A percentile compares a stretch with the other conserved stretches of the same genome.
Conservation (phyloP, 2,888 invertebrate species). For the Drosophila lutescens region DNA sequence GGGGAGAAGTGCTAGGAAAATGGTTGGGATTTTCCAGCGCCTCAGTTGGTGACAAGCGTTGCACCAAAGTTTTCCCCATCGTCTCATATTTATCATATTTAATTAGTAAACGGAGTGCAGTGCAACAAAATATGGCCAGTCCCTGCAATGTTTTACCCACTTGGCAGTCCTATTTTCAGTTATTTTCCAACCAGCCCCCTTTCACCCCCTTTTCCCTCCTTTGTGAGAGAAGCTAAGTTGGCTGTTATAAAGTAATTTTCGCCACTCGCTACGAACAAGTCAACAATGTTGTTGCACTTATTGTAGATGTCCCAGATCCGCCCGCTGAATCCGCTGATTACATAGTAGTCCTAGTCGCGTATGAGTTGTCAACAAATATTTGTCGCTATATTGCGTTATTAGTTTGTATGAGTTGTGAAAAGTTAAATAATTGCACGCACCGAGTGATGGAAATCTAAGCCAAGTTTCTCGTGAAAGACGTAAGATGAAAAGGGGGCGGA, state of each 20-base stretch:
- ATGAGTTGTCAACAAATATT: slow-evolving; percentile 74
- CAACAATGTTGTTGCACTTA: slow-evolving; percentile 62
- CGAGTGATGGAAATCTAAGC: slow-evolving; percentile 12
- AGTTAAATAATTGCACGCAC: slow-evolving; percentile 70
- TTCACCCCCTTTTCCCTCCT: neutral
- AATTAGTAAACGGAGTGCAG: slow-evolving; percentile 62
- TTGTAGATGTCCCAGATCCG: neutral
- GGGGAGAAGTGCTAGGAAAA: neutral
- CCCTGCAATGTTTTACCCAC: neutral
- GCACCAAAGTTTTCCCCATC: slow-evolving; percentile 59
- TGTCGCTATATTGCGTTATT: slow-evolving; percentile 72
- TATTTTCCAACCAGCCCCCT: neutral
- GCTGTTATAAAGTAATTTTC: slow-evolving; percentile 71
- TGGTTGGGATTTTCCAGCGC: slow-evolving; percentile 3
- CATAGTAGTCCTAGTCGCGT: slow-evolving; percentile 16
- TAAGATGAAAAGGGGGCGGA: neutral
- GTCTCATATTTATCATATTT: slow-evolving; percentile 77
- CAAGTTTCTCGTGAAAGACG: slow-evolving; percentile 17
- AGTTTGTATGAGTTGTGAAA: slow-evolving; percentile 71
- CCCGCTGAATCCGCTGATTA: slow-evolving; percentile 32
- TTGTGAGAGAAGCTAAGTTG: slow-evolving; percentile 20
- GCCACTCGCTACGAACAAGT: slow-evolving; percentile 49
- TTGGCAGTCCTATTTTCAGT: slow-evolving; percentile 4
- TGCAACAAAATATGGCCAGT: slow-evolving; percentile 57
- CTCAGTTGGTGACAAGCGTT: slow-evolving; percentile 60